Conservation (phyloP, 2,888 invertebrate species). For the Caenorhabditis wallacei region DNA sequence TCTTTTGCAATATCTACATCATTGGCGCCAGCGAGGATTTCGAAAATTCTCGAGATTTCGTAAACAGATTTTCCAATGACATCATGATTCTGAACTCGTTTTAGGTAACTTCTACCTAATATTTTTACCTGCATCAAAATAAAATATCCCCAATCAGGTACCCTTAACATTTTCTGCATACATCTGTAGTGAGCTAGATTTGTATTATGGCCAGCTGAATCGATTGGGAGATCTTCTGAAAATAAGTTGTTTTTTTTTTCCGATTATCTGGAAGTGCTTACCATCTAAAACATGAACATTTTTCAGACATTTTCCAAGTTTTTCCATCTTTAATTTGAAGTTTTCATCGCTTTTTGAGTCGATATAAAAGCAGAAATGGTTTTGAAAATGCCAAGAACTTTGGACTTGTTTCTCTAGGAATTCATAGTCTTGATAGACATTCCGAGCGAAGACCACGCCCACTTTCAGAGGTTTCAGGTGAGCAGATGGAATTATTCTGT, state of each 20-base stretch:
- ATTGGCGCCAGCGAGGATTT: slow-evolving; percentile 55
- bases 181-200: slow-evolving; percentile 57
- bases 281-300: slow-evolving; percentile 45
- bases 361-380: slow-evolving; percentile 52
- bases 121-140: slow-evolving; percentile 59
- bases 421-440: slow-evolving; percentile 52
- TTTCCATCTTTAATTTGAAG: slow-evolving; percentile 32
- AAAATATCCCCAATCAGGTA: slow-evolving; percentile 52
- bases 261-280: slow-evolving; percentile 39
- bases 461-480: neutral
- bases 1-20: slow-evolving; percentile 37
- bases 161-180: slow-evolving; percentile 28
- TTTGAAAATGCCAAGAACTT: slow-evolving; percentile 49
- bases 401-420: slow-evolving; percentile 58
- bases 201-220: slow-evolving; percentile 41
- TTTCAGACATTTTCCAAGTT: slow-evolving; percentile 32
- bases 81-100: slow-evolving; percentile 39
- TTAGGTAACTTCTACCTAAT: no score
- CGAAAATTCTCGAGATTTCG: slow-evolving; percentile 39
- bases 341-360: slow-evolving; percentile 31
- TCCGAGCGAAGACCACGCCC: slow-evolving; percentile 55
- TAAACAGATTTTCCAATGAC: slow-evolving; percentile 50
- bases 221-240: no score
- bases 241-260: slow-evolving; percentile 12
- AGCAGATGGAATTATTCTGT: neutral